Conservation (phyloP, 2,888 invertebrate species). For the Andrena flavipes region DNA sequence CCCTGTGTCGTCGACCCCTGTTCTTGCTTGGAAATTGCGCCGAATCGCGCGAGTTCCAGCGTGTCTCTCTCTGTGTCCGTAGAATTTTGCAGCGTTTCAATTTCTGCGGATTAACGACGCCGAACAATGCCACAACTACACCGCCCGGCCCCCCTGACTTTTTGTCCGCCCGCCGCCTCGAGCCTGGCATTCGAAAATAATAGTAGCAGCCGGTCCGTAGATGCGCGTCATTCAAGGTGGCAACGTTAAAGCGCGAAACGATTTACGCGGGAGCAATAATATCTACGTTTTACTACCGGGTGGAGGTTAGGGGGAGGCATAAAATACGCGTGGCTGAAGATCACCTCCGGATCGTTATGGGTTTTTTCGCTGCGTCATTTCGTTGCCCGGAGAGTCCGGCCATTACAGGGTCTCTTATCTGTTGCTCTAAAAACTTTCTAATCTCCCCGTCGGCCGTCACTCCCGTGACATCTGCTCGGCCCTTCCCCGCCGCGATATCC, state of each 20-base stretch:
- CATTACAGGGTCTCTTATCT: slow-evolving; percentile 9
- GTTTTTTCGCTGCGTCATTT: slow-evolving; percentile 6
- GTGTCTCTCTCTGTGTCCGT: slow-evolving; percentile 57
- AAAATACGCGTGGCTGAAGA: neutral
- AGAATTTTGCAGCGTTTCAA: slow-evolving; percentile 51
- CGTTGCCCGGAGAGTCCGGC: neutral
- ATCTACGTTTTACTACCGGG: too few relatives aligned
- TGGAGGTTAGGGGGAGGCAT: neutral
- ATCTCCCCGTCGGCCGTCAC: slow-evolving; percentile 22
- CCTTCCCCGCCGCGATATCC: slow-evolving; percentile 30
- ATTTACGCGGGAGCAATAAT: neutral
- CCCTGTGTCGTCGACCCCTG: slow-evolving; percentile 79
- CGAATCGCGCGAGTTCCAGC: slow-evolving; percentile 78
- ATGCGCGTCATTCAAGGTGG: neutral
- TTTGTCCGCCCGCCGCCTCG: neutral
- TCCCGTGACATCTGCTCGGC: slow-evolving; percentile 5
- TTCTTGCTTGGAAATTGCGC: slow-evolving; percentile 80
- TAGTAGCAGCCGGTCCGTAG: neutral
- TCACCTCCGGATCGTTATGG: neutral
- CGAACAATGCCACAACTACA: slow-evolving; percentile 37
- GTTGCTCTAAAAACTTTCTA: slow-evolving; percentile 58
- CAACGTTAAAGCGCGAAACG: neutral
- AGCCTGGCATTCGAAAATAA: slow-evolving; percentile 27
- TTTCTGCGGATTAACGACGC: slow-evolving; percentile 52
- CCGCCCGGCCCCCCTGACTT: slow-evolving; percentile 5